Conservation (phyloP, 2,113 vertebrate species). For the Narcine bancroftii region DNA sequence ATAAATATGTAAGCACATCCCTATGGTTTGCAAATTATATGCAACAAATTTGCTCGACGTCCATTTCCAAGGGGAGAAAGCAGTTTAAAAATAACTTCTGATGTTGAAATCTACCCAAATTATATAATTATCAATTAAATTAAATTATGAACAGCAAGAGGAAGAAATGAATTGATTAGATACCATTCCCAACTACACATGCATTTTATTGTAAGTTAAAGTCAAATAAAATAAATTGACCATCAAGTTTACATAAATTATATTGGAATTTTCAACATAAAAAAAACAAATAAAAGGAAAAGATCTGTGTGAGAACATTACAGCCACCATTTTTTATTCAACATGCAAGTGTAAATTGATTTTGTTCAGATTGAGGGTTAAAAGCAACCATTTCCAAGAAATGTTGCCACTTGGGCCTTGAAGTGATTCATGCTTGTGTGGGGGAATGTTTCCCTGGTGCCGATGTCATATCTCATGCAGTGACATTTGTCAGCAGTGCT, state of each 20-base stretch:
- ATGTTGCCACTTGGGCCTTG: no score
- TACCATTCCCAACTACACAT: background rate
- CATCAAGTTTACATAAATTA: background rate
- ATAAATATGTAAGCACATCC: background rate
- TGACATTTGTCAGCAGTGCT: no score
- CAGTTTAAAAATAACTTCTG: background rate
- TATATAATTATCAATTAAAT: background rate
- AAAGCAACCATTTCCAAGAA: no score
- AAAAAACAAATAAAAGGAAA: background rate
- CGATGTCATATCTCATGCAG: no score
- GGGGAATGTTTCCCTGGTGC: no score
- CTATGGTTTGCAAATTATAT: background rate
- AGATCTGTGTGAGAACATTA: no score
- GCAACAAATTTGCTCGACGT: background rate
- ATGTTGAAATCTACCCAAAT: background rate
- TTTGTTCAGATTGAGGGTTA: no score
- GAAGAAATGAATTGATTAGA: background rate
- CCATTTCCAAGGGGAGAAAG: background rate
- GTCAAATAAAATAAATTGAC: background rate
- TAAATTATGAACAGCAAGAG: background rate
- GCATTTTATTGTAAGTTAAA: background rate
- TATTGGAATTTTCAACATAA: background rate
- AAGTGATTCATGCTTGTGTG: no score
- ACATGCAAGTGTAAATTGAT: no score
- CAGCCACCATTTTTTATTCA: no score